These are phyloP conservation scores for Labrus mixtus DNA, from an alignment of 2,113 vertebrate species.

Conservation along the genomic window DNA sequence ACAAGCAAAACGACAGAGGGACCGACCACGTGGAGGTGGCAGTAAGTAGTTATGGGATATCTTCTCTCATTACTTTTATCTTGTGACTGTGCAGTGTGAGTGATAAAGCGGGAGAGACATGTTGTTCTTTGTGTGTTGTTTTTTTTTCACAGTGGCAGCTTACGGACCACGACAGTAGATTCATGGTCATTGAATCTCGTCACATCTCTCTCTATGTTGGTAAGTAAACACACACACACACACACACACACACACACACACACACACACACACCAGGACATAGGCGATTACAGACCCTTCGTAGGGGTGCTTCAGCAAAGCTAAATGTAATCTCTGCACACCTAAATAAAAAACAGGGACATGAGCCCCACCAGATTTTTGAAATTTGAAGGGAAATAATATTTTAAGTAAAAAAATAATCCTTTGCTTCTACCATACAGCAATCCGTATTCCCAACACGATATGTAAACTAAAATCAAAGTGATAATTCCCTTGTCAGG, in stretches of 20 bases:
- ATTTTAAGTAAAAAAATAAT: too few relatives aligned
- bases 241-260: not conserved
- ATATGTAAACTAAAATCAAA: too few relatives aligned
- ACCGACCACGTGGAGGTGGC: slow-evolving; percentile 94
- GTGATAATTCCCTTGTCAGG: too few relatives aligned
- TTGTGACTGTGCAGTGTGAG: slow-evolving; percentile 4
- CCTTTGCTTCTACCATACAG: too few relatives aligned
- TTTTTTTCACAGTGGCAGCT: slow-evolving; percentile 87
- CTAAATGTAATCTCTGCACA: too few relatives aligned
- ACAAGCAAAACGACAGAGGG: slow-evolving; percentile 91
- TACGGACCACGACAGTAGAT: slow-evolving; percentile 78
- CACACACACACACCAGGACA: not conserved
- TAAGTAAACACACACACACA: slow-evolving; percentile 79
- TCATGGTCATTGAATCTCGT: slow-evolving; percentile 87
- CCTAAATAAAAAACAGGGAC: too few relatives aligned
- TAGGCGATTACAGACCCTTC: too few relatives aligned
- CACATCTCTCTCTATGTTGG: slow-evolving; percentile 92
- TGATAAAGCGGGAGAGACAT: slow-evolving; percentile 7
- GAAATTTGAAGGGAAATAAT: too few relatives aligned
- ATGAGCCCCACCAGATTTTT: too few relatives aligned
- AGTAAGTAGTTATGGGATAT: slow-evolving; percentile 79
- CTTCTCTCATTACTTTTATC: not conserved
- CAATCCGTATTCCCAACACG: too few relatives aligned
- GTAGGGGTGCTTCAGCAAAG: too few relatives aligned
- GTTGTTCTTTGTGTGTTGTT: slow-evolving; percentile 27